Percentiles rank a stretch among this genome's conserved stretches.
These are phyloP conservation scores for Zaprionus kolodkinae DNA, from an alignment of 1,140 invertebrate species.

Conservation along the genomic window DNA sequence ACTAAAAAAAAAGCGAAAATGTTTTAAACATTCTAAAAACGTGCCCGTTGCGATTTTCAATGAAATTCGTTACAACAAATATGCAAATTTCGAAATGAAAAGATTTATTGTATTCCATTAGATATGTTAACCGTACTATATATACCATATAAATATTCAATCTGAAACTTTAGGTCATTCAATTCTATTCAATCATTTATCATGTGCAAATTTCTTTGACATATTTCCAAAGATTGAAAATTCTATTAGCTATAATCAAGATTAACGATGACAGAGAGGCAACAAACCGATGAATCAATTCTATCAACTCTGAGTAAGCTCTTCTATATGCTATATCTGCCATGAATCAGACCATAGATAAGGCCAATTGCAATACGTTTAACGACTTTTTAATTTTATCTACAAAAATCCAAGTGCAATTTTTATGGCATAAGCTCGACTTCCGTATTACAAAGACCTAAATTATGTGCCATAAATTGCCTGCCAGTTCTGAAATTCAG, in stretches of 20 bases:
- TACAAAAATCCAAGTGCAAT: conserved; percentile 4
- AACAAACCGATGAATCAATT: not conserved
- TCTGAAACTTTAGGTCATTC: conserved; percentile 18
- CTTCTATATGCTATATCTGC: not conserved
- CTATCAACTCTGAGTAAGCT: not conserved
- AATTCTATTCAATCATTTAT: conserved; percentile 32
- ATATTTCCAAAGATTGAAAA: conserved; percentile 33
- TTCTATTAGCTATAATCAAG: conserved; percentile 34
- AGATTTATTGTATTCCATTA: conserved; percentile 51
- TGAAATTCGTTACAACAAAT: conserved; percentile 44
- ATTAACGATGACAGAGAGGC: conserved; percentile 23
- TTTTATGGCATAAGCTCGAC: conserved; percentile 1
- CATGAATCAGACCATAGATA: not conserved
- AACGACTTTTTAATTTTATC: not conserved
- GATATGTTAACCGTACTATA: conserved; percentile 33
- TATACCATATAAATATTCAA: conserved; percentile 5
- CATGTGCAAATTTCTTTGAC: conserved; percentile 25
- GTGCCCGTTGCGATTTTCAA: conserved; percentile 42
- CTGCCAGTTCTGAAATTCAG: conserved; percentile 13
- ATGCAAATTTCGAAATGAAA: conserved; percentile 31
- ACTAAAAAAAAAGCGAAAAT: conserved; percentile 7
- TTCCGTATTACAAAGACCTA: conserved; percentile 4
- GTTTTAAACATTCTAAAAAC: conserved; percentile 23
- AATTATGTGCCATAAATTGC: conserved; percentile 10
- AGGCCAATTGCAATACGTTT: not conserved